phyloP scores from a whole-genome alignment of 2,797 vertebrate species.

The Pantherophis vulpinus region DNA sequence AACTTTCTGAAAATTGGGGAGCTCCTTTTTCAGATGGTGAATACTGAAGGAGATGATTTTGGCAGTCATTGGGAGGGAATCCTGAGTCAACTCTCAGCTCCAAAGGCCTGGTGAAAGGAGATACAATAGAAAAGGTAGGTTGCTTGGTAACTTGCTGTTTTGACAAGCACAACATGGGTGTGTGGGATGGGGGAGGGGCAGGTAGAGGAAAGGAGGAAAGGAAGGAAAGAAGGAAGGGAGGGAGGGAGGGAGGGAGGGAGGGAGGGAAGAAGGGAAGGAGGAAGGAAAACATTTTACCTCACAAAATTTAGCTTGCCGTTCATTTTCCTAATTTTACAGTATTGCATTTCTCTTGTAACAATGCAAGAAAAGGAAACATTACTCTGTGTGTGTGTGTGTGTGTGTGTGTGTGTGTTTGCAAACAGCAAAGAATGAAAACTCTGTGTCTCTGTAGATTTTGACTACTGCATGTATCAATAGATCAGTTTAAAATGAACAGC shows the following conservation, averaged over 20 bases:
- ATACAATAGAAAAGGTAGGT: not conserved
- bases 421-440: slow-evolving; percentile 36
- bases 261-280: not conserved
- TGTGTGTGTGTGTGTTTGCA: not conserved
- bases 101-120: not conserved
- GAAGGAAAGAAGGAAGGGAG: not conserved
- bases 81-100: not conserved
- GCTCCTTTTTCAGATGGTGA: not conserved
- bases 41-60: not conserved
- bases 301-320: not conserved
- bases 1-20: not conserved
- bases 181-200: not conserved
- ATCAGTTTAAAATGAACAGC: slow-evolving; percentile 48
- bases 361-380: not conserved
- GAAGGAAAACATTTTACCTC: not conserved
- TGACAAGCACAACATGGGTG: not conserved
- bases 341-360: slow-evolving; percentile 40
- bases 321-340: slow-evolving; percentile 6
- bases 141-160: not conserved
- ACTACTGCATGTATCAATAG: slow-evolving; percentile 53
- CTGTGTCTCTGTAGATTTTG: slow-evolving; percentile 36
- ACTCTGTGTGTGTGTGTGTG: not conserved
- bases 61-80: not conserved
- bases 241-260: not conserved
- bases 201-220: not conserved